These are phyloP conservation scores for Drosophila hamatofila DNA, from an alignment of 2,888 invertebrate genomes.

Conservation along the genomic window DNA sequence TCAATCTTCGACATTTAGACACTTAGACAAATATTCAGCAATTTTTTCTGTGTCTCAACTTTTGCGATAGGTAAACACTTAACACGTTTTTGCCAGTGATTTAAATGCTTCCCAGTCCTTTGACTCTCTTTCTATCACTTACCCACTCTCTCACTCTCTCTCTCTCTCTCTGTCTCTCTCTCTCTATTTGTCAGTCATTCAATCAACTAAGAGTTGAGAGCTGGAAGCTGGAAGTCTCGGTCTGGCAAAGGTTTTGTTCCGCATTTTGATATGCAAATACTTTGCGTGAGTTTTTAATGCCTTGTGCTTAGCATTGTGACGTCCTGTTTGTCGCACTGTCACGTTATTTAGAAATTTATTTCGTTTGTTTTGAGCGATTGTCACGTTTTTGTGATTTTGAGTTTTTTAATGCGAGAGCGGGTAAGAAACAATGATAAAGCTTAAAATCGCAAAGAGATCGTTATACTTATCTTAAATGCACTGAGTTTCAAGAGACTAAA, in stretches of 20 bases:
- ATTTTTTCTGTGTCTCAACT: slow-evolving; percentile 47
- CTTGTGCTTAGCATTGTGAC: slow-evolving; percentile 43
- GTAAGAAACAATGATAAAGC: slow-evolving; percentile 17
- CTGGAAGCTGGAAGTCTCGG: slow-evolving; percentile 6
- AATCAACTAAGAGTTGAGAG: slow-evolving; percentile 55
- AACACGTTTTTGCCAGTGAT: slow-evolving; percentile 82
- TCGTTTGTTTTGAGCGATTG: slow-evolving; percentile 75
- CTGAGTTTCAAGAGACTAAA: neutral
- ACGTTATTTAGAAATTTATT: slow-evolving; percentile 61
- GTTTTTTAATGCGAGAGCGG: slow-evolving; percentile 54
- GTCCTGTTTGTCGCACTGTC: slow-evolving; percentile 48
- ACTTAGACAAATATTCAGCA: neutral
- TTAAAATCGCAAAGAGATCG: slow-evolving; percentile 3
- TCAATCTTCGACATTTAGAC: neutral
- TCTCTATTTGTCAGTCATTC: slow-evolving; percentile 68
- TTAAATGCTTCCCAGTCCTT: slow-evolving; percentile 58
- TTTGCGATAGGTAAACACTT: slow-evolving; percentile 83
- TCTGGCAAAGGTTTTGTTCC: slow-evolving; percentile 26
- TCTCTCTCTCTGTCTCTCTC: neutral
- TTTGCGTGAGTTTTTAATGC: slow-evolving; percentile 46
- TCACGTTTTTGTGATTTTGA: slow-evolving; percentile 71
- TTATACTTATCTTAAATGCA: neutral
- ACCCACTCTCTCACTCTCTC: slow-evolving; percentile 10
- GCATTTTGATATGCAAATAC: slow-evolving; percentile 60
- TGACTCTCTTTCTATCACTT: neutral